Evolutionary conservation across 2,888 invertebrate genomes (phyloP).

Genomic region (Meiosimyza platycephala): DNA sequence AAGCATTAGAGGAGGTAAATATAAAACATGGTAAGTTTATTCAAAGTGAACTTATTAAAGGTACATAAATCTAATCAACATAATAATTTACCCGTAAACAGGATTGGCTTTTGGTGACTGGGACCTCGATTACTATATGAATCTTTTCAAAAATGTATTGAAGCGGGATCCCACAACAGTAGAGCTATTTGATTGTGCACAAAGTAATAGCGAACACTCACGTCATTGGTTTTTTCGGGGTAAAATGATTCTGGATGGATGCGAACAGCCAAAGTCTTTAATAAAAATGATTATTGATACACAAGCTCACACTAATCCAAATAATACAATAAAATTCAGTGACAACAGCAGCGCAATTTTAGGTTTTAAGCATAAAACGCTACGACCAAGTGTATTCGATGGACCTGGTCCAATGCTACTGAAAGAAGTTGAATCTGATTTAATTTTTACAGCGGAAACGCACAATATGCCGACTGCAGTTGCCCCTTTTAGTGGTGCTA

Average conservation of each 20-base stretch:
- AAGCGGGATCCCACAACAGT: conserved; percentile 96
- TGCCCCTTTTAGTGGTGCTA: conserved; percentile 97
- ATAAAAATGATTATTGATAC: conserved; percentile 95
- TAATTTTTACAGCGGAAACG: conserved; percentile 98
- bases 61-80: not conserved
- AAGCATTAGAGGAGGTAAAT: conserved; percentile 86
- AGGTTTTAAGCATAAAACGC: conserved; percentile 79
- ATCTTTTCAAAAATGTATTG: conserved; percentile 84
- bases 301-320: conserved; percentile 84
- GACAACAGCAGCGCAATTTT: conserved; percentile 97
- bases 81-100: conserved; percentile 50
- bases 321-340: conserved; percentile 96
- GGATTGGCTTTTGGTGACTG: conserved; percentile 93
- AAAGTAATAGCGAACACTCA: conserved; percentile 98
- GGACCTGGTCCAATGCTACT: conserved; percentile 74
- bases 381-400: conserved; percentile 74
- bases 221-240: conserved; percentile 99
- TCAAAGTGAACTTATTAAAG: conserved; percentile 51
- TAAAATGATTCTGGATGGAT: conserved; percentile 84
- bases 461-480: conserved; percentile 99
- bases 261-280: conserved; percentile 81
- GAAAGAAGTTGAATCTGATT: conserved; percentile 77
- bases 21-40: conserved; percentile 68
- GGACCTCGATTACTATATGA: conserved; percentile 91
- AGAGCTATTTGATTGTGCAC: conserved; percentile 97